A percentile compares a stretch with the other conserved stretches of the same genome.
Conservation (phyloP, 2,113 vertebrate genomes). For the Myrmecophaga tridactyla region DNA sequence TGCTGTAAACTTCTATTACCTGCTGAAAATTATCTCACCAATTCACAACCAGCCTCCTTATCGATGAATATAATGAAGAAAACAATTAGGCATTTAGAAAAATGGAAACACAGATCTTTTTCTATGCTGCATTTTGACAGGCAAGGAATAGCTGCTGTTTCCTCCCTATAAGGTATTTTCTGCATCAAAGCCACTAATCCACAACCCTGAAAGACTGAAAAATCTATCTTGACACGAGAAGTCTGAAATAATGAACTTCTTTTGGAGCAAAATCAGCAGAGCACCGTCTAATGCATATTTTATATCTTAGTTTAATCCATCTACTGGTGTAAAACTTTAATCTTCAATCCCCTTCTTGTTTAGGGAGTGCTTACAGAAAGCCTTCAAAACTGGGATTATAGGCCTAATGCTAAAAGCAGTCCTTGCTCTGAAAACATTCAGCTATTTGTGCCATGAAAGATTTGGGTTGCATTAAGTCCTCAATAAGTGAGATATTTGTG, state of each 20-base stretch:
- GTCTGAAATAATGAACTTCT: slow-evolving; percentile 32
- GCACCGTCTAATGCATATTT: slow-evolving; percentile 45
- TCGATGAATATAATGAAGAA: slow-evolving; percentile 14
- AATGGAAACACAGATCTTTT: slow-evolving; percentile 9
- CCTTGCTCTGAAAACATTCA: not conserved
- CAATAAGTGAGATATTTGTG: not conserved
- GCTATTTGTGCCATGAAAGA: not conserved
- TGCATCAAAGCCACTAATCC: slow-evolving; percentile 45
- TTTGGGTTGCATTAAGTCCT: not conserved
- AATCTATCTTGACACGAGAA: not conserved
- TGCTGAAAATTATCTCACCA: slow-evolving; percentile 35
- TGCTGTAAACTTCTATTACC: not conserved
- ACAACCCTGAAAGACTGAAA: slow-evolving; percentile 36
- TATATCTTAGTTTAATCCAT: slow-evolving; percentile 66
- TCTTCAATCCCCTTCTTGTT: not conserved
- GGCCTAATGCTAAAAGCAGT: not conserved
- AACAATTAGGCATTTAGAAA: slow-evolving; percentile 57
- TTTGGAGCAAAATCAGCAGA: slow-evolving; percentile 43
- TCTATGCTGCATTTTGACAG: slow-evolving; percentile 4
- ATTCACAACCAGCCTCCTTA: not conserved
- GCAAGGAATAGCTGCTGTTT: slow-evolving; percentile 23
- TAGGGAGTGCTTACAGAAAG: slow-evolving; percentile 14
- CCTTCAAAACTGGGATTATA: slow-evolving; percentile 50
- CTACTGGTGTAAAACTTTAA: slow-evolving; percentile 35
- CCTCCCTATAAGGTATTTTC: slow-evolving; percentile 21